Evolutionary conservation across 2,888 invertebrate genomes (phyloP), one percentile per base, ranked within the genome.

Genomic region (Epinotia bilunana): DNA sequence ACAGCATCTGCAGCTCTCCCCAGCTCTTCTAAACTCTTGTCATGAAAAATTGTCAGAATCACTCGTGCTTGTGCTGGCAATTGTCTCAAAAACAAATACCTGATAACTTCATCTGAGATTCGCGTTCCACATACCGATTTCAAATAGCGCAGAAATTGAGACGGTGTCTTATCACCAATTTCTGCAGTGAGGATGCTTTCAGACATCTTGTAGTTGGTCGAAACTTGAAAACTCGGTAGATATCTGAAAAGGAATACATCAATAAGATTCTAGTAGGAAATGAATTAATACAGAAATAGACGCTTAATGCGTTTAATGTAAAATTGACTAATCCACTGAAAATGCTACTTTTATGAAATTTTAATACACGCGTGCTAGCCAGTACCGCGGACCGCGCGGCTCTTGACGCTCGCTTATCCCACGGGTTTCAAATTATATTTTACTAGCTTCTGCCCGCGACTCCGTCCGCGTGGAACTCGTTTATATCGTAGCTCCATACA

Each of bases 21-120:
- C 13, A 58, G 33, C 28, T 72, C 64, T 12, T 65, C 72, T 16
- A 65, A 7, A 49, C 20, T 65, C 46, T 58, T 72, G 18, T 72
- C 72, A 6, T 58, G 58, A 58, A 63, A n/a, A 0, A 18, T 33
- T 4, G 18, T 60, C 4, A 72, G 49, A 16, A 49, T 49, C 18
- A 60, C 33, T 60, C 49, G 64, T n/a, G 46, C 33, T 60, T 72
- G 28, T 33, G 18, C 2, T 4, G 72, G 72, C 20, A 72, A 33
- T 16, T 46, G 23, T 9, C 65, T 60, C n/a, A 72, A 5, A 46
- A 65, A 58, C n/a, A 65, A 11, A 39, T 2, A 49, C 49, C 60
- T 65, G 28, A 72, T 49, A n/a, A 60, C 7, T 53, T 12, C 13
- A 7, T 71, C 71, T 13, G 61, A 33, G 7, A 20, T 55, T 4